These are phyloP conservation scores for Aix galericulata DNA, from an alignment of 2,113 vertebrate species.

Conservation along the genomic window DNA sequence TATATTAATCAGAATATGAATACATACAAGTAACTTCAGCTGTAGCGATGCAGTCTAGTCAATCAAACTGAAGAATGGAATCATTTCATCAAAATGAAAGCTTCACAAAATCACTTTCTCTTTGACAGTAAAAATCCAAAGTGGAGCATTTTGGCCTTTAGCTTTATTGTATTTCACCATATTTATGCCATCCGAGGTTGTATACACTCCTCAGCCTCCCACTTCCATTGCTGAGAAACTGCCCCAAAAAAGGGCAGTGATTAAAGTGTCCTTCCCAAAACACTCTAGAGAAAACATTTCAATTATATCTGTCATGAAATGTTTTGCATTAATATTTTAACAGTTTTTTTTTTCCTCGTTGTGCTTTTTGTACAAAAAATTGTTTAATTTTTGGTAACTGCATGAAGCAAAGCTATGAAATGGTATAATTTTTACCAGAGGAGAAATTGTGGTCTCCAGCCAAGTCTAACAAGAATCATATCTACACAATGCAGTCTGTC, in stretches of 20 bases:
- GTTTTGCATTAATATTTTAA: neutral
- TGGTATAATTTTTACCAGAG: neutral
- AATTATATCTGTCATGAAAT: neutral
- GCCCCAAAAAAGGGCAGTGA: neutral
- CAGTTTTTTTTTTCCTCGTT: neutral
- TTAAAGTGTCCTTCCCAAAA: neutral
- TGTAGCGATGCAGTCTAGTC: neutral
- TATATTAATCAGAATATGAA: neutral
- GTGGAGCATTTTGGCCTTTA: neutral
- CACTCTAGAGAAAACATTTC: neutral
- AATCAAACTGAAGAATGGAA: neutral
- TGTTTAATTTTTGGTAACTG: neutral
- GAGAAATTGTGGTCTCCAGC: neutral
- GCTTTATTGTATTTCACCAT: neutral
- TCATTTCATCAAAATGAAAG: neutral
- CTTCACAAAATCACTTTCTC: neutral
- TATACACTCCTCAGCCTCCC: neutral
- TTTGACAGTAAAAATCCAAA: neutral
- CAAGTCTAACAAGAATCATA: neutral
- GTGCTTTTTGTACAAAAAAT: neutral
- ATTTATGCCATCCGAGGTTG: neutral
- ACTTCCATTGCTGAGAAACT: neutral
- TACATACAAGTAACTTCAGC: neutral
- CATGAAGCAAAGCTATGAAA: neutral
- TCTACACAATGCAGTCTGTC: neutral